Evolutionary conservation across 2,797 vertebrate genomes (phyloP).

Genomic region (Hemibagrus guttatus): DNA sequence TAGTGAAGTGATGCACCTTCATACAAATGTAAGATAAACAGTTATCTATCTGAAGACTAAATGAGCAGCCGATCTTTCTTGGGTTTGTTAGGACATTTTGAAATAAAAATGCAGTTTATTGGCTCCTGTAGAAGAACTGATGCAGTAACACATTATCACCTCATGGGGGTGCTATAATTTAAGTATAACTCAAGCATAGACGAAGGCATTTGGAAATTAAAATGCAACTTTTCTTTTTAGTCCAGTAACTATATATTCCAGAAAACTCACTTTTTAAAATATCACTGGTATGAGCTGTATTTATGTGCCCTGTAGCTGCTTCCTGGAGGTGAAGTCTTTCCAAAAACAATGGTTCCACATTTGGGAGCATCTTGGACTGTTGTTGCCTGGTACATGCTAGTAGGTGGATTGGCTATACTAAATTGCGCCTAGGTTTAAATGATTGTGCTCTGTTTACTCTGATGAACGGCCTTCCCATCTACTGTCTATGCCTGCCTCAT

Average conservation of each 20-base stretch:
- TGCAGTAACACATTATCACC: not conserved
- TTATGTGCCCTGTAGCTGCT: not conserved
- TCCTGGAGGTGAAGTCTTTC: not conserved
- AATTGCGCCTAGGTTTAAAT: not conserved
- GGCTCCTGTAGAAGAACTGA: not conserved
- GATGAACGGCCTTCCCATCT: not conserved
- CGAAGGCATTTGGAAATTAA: not conserved
- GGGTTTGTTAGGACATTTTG: not conserved
- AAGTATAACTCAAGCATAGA: not conserved
- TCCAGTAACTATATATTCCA: not conserved
- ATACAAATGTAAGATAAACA: not conserved
- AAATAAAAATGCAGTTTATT: not conserved
- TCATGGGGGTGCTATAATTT: constrained; percentile 8
- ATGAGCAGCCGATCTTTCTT: not conserved
- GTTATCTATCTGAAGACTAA: not conserved
- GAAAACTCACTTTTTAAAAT: not conserved
- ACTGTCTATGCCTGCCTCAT: not conserved
- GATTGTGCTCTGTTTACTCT: not conserved
- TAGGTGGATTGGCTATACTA: too few relatives aligned
- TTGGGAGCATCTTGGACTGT: not conserved
- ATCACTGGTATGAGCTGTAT: not conserved
- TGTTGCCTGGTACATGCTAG: not conserved
- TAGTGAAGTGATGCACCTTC: too few relatives aligned
- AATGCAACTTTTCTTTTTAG: not conserved
- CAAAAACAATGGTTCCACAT: too few relatives aligned